Percentiles rank a stretch among this genome's conserved stretches.
phyloP scores from a whole-genome alignment of 2,797 vertebrate genomes.

The Myotis myotis region DNA sequence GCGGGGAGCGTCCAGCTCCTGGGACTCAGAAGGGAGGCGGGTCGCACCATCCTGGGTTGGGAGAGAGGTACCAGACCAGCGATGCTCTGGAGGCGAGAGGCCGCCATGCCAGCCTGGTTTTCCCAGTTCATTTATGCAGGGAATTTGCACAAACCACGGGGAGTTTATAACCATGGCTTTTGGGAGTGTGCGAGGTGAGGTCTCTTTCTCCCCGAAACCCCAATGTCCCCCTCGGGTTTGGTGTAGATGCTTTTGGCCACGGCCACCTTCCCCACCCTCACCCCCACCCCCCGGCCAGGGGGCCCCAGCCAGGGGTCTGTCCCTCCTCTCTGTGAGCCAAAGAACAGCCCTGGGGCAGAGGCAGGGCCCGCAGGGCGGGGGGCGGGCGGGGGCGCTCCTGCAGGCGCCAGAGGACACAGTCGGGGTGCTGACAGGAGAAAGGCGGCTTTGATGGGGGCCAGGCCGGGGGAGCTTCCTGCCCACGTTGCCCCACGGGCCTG shows the following conservation, averaged over 20 bases:
- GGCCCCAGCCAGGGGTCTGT: rapidly evolving
- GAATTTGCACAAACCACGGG: rapidly evolving
- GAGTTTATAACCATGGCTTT: rapidly evolving
- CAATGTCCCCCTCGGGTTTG: rapidly evolving
- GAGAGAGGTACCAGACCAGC: background rate
- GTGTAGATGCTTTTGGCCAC: rapidly evolving
- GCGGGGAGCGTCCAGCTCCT: too few species aligned
- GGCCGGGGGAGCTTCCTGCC: slow-evolving; percentile 56
- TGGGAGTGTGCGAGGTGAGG: background rate
- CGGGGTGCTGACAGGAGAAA: background rate
- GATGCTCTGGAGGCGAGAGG: rapidly evolving
- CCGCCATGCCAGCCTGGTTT: rapidly evolving
- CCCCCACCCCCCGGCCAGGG: rapidly evolving
- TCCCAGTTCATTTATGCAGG: background rate
- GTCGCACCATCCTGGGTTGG: rapidly evolving
- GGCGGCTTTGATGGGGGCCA: slow-evolving; percentile 44
- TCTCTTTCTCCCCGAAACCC: rapidly evolving
- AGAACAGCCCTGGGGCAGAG: rapidly evolving
- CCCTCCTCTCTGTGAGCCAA: background rate
- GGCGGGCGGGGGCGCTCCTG: rapidly evolving
- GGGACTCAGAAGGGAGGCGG: too few species aligned
- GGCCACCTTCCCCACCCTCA: rapidly evolving
- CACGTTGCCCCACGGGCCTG: background rate
- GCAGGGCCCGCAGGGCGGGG: rapidly evolving
- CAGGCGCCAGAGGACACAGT: background rate